Evolutionary conservation across 2,888 invertebrate genomes (phyloP), one percentile per base, ranked within the genome.

Genomic region (Athripsodes cinereus): DNA sequence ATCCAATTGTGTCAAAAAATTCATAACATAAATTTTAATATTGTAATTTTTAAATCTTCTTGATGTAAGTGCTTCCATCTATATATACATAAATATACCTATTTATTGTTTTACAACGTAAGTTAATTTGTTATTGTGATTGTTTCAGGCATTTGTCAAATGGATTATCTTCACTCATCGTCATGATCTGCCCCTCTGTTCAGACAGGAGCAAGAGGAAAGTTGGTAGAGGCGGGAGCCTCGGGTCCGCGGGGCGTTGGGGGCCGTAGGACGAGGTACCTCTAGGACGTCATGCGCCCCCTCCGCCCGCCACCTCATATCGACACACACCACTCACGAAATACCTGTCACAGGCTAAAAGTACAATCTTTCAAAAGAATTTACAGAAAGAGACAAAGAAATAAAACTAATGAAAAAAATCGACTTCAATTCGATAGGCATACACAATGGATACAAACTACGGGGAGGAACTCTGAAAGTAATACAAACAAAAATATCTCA

Each of bases 291-390:
- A 58, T 62, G 61, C 64, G 62, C 59, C 52, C 21, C 55, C 52
- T n/a, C 47, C 58, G 26, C 40, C 58, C 53, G 19, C 58, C 48
- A 16, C 26, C 54, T 58, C 22, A 56, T 53, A 53, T 64, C 66
- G 66, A 65, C 65, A 64, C 67, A 65, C 48, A 48, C 18, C 19
- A 18, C 16, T 8, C 2, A 48, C 48, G 3, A 13, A 48, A 48
- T 10, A 19, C 19, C 2, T 13, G 40, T n/a, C 8, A 40, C 31
- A 31, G n/a, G 10, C 26, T 26, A 26, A 26, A 40, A 40, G 3
- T 13, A 40, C 5, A 5, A 40, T 40, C 13, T 16, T 40, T 40
- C 16, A 40, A 2, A 40, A 40, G 2, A 40, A 13, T 40, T 40
- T 40, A 8, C 40, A 40, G 13, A 40, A 40, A 40, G 40, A 13